phyloP scores from a whole-genome alignment of 2,888 invertebrate species.

The Anoncus sp. region DNA sequence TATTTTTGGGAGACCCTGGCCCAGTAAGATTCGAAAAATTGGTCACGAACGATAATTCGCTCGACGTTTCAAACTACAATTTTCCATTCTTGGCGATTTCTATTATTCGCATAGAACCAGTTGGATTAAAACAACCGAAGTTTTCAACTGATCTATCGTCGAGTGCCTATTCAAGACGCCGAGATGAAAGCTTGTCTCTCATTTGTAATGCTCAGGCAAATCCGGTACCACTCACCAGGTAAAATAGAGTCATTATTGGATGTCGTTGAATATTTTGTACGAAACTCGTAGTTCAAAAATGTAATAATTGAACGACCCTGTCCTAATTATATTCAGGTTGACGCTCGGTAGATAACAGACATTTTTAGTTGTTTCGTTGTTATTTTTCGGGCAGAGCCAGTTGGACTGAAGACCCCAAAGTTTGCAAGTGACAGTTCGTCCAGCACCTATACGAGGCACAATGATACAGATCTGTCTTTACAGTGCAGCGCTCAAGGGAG shows the following conservation, averaged over 20 bases:
- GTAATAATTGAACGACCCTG: conserved; percentile 34
- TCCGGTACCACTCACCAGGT: conserved; percentile 83
- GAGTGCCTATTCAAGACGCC: conserved; percentile 60
- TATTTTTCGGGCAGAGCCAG: conserved; percentile 82
- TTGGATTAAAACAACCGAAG: conserved; percentile 85
- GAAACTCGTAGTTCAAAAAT: background rate
- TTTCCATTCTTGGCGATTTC: too few relatives aligned
- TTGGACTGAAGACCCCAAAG: conserved; percentile 86
- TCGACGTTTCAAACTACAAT: background rate
- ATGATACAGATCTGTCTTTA: conserved; percentile 84
- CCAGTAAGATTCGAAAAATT: conserved; percentile 26
- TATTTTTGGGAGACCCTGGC: conserved; percentile 53
- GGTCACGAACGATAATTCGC: background rate
- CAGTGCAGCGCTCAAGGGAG: conserved; percentile 90
- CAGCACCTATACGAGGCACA: conserved; percentile 69
- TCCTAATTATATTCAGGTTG: conserved; percentile 40
- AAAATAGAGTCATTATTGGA: background rate
- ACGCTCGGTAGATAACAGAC: background rate
- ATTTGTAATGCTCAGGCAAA: conserved; percentile 86
- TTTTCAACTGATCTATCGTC: conserved; percentile 76
- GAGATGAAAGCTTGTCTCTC: conserved; percentile 68
- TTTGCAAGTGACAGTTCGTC: conserved; percentile 85
- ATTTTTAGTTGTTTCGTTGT: conserved; percentile 37
- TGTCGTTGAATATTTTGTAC: background rate
- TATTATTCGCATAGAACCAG: conserved; percentile 84